Evolutionary conservation across 2,113 vertebrate genomes (phyloP), one percentile per base, ranked within the genome.

Genomic region (Procavia capensis): DNA sequence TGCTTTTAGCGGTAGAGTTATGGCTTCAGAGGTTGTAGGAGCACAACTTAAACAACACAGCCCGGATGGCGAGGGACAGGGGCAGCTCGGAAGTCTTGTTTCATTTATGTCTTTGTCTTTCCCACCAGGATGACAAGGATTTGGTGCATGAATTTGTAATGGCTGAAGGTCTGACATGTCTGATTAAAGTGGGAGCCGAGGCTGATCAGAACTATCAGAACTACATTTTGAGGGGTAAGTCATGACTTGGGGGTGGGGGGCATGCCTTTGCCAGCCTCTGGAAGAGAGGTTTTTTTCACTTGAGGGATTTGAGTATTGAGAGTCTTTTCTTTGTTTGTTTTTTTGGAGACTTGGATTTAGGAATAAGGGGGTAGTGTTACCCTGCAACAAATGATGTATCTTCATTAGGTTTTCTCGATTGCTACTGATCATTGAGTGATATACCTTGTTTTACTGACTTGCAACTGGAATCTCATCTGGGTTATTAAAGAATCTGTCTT

Each of bases 131-230:
- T 98, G 99, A 99, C 98, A 99, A 99, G 97, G 99, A 99, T 98
- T 98, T 99, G 98, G 99, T 99, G 96, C 99, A 99, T 85, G 99
- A 99, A 97, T 99, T 99, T 98, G 99, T 99, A 80, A 98, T 99
- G 47, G 99, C 99, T 36, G 99, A 99, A 98, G 99, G 99, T 89
- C 98, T 99, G 98, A 99, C 99, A 0, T 99, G 99, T 97, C 98
- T 99, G 97, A 99, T 99, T 98, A 99, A 99, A 98, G 99, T 99
- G 88, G 99, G 99, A 96, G 99, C 99, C 1, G 99, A 99, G 95
- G 99, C 99, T 0, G 99, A 99, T 98, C 99, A 99, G 98, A 99
- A 99, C 98, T 99, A 99, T 97, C 99, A 99, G 98, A 99, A 99
- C 97, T 99, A 99, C 98, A 99, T 99, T 96, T 98, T 99, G 95